Conservation (phyloP, 2,797 vertebrate genomes). For the Ciconia nigra region DNA sequence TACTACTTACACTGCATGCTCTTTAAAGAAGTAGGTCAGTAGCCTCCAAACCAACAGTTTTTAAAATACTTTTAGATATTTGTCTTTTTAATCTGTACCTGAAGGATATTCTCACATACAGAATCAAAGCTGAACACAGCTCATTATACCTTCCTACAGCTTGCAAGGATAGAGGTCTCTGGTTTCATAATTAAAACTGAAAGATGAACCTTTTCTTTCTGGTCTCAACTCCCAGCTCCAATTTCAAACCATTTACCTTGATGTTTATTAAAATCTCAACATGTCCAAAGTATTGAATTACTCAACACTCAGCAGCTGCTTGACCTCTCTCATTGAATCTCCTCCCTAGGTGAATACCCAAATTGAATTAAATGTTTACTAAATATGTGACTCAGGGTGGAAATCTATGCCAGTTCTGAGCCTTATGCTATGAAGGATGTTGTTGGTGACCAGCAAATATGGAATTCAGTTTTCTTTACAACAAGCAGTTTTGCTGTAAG, state of each 20-base stretch:
- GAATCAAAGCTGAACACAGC: constrained; percentile 38
- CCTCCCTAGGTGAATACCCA: constrained; percentile 36
- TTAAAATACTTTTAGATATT: not conserved
- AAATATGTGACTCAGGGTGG: constrained; percentile 7
- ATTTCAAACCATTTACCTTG: constrained; percentile 73
- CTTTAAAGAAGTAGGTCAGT: not conserved
- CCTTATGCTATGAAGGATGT: not conserved
- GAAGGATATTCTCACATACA: constrained; percentile 30
- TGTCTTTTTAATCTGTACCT: constrained; percentile 21
- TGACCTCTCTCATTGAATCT: constrained; percentile 66
- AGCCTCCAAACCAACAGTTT: not conserved
- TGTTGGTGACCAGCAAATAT: not conserved
- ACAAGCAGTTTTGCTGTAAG: not conserved
- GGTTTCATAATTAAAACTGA: constrained; percentile 70
- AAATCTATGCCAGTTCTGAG: not conserved
- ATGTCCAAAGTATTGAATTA: constrained; percentile 63
- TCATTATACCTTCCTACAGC: constrained; percentile 26
- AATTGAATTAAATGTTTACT: constrained; percentile 61
- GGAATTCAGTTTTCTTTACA: not conserved
- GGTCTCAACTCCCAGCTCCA: constrained; percentile 45
- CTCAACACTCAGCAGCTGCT: constrained; percentile 64
- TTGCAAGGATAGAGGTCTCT: constrained; percentile 33
- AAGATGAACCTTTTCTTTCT: constrained; percentile 44
- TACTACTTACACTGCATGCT: not conserved
- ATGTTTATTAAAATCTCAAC: constrained; percentile 67